phyloP scores from a whole-genome alignment of 2,797 vertebrate species.

The Coluber constrictor region DNA sequence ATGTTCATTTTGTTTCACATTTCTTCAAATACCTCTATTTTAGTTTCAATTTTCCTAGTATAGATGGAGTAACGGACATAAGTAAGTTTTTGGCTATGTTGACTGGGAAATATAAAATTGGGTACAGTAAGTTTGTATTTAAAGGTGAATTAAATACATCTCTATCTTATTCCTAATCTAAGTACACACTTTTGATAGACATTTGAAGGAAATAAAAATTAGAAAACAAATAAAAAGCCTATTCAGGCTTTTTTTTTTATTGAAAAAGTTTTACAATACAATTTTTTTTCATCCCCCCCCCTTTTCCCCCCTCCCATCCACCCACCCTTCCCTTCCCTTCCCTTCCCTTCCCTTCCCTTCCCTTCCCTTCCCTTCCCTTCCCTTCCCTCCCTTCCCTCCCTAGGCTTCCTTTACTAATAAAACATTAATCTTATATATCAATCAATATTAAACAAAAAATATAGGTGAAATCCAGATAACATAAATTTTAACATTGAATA shows the following conservation, averaged over 20 bases:
- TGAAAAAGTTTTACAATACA: too few species aligned
- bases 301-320: too few species aligned
- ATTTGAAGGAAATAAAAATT: background rate
- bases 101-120: background rate
- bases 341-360: too few species aligned
- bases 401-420: too few species aligned
- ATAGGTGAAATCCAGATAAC: too few species aligned
- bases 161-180: background rate
- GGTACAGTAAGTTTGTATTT: background rate
- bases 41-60: background rate
- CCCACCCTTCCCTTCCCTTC: too few species aligned
- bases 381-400: too few species aligned
- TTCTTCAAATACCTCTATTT: background rate
- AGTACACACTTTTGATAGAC: background rate
- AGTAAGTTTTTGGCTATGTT: background rate
- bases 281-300: too few species aligned
- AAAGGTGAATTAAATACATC: background rate
- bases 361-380: too few species aligned
- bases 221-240: background rate
- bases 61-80: background rate
- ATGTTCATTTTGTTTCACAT: background rate
- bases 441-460: too few species aligned
- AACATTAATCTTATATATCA: too few species aligned
- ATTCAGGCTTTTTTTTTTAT: background rate
- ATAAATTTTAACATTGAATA: too few species aligned